Conservation (phyloP, 2,113 vertebrate genomes). For the Edolisoma coerulescens region DNA sequence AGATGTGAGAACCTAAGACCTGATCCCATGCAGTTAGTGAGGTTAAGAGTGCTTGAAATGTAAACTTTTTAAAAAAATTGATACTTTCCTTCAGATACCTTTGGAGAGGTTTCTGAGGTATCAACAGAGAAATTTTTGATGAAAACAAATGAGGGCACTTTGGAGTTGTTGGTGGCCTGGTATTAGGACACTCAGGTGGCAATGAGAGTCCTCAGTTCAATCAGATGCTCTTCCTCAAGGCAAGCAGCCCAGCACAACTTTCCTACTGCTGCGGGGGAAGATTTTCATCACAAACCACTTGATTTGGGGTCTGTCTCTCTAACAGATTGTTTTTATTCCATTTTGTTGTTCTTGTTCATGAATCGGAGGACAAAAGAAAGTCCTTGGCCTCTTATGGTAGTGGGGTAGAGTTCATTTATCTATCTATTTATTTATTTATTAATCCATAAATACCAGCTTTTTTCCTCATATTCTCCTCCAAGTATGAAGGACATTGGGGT, state of each 20-base stretch:
- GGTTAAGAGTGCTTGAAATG: neutral
- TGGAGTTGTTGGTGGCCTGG: neutral
- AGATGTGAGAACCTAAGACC: neutral
- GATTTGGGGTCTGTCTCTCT: neutral
- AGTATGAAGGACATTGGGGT: neutral
- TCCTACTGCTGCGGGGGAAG: neutral
- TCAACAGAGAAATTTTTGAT: neutral
- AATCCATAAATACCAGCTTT: neutral
- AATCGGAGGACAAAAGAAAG: neutral
- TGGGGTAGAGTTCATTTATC: too few species aligned
- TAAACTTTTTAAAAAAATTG: neutral
- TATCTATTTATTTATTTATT: neutral
- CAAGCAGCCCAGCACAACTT: neutral
- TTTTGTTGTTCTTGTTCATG: neutral
- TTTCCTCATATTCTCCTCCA: neutral
- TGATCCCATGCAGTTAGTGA: rapidly evolving
- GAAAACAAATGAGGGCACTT: neutral
- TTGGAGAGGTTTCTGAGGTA: neutral
- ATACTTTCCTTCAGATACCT: neutral
- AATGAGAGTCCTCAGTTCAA: neutral
- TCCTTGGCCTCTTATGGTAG: neutral
- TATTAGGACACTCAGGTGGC: neutral
- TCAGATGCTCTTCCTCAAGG: neutral
- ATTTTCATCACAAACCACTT: neutral
- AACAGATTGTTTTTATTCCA: neutral